Evolutionary conservation across 2,113 vertebrate genomes (phyloP), one percentile per base, ranked within the genome.

Genomic region (Actenoides hombroni): DNA sequence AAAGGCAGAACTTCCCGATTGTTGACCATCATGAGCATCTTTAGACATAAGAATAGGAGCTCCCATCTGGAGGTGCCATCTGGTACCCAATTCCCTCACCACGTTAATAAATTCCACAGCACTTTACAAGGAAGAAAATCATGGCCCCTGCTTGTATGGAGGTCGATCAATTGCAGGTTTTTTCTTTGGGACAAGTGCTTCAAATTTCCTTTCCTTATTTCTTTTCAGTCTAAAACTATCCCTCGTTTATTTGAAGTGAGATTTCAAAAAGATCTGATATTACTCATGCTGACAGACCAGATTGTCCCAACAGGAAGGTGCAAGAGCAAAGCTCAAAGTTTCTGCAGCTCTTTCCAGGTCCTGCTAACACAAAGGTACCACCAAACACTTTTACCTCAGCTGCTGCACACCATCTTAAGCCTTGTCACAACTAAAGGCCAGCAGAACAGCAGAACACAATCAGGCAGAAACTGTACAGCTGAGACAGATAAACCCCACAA

Each of bases 41-140:
- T 78, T 23, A 83, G 69, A 81, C 21, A 23, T 2, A 69, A 37
- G 53, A 86, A 53, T 40, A 88, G 2, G 6, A 96, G 68, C 59
- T 94, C 81, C 84, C 84, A 86, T 84, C 81, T 89, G 93, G 64
- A 88, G 39, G 37, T 70, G 51, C 86, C 84, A 91, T 78, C 92
- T 97, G 84, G 90, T 8, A 40, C 31, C 31, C 64, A 61, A 5
- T 70, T 92, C 56, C 86, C 56, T 49, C 73, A 65, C 25, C 51
- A 57, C 2, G 5, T 63, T 94, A 95, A 65, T 39, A 86, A 86
- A 74, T 70, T 65, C 73, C 60, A 67, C 31, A 84, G 80, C 54
- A 67, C 28, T 70, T 39, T 26, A 25, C 21, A 70, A 69, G 39
- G 28, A 79, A 90, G 63, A 76, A 86, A 83, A 91, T 13, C 76